Base-by-base conservation (phyloP, 2,888 invertebrate species). In the Morpho helenor region DNA sequence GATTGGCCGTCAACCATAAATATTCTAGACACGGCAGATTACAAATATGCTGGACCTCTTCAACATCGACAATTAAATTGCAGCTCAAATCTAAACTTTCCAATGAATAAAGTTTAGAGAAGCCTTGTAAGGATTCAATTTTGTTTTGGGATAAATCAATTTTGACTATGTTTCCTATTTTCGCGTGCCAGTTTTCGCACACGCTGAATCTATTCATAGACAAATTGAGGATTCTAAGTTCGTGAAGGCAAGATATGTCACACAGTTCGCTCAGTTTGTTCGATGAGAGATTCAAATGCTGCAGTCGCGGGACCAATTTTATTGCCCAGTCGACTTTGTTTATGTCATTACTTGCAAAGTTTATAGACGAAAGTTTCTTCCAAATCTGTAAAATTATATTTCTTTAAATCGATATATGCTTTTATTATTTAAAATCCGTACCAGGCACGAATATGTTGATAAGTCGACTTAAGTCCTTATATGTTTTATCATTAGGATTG, bases 1-100 rank as follows among this genome's bases (percentile, higher is more conserved):
- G 96, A 87, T 99, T 99, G 0, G 97, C 98, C 0, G 95, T 96
- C 49, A 99, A 86, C 74, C 94, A 92, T n/a, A 99, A 85, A 80
- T 95, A 94, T 77, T 98, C 98, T 56, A 99, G 84, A 74, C 97
- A 96, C 0, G 98, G 98, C 47, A 99, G 84, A 61, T 93, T 92
- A 44, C 96, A 94, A 50, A 98, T 92, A 79, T 95, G 91, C 67
- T 94, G 93, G 0, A 98, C 94, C 78, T 98, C 97, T 66, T 95
- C 94, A 8, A 98, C 93, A 58, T 95, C 94, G 2, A 92, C 91
- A 49, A 99, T 94, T 58, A 93, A 87, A 86, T 99, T 99, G 68
- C 96, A 95, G 69, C 96, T 96, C 49, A 98, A 90, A 88, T 98
- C 96, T 63, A 99, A 86, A 68, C 93, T 94, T 68, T 96, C 95